Conservation (phyloP, 2,888 invertebrate species). For the Acanthacorydalis orientalis region DNA sequence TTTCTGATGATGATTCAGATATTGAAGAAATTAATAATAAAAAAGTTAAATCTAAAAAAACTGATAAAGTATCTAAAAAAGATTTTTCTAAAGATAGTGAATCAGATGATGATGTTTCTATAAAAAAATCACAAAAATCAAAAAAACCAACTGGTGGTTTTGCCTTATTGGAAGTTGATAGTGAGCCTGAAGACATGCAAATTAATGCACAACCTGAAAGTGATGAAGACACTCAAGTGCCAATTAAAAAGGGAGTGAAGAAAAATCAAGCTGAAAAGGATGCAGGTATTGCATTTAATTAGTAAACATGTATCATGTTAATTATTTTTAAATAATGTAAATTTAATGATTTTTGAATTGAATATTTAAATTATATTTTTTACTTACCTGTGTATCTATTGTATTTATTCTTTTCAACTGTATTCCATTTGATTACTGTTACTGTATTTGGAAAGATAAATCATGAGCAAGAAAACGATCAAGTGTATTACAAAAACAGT, state of each 20-base stretch:
- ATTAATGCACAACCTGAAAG: conserved; percentile 12
- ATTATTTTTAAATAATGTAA: conserved; percentile 24
- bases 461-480: too few relatives aligned
- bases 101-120: conserved; percentile 8
- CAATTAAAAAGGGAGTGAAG: conserved; percentile 1
- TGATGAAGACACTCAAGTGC: conserved; percentile 10
- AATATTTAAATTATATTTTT: too few relatives aligned
- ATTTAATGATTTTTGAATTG: too few relatives aligned
- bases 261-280: conserved; percentile 18
- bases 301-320: conserved; percentile 25
- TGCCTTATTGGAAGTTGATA: conserved; percentile 47
- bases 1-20: conserved; percentile 19
- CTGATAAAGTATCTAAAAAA: conserved; percentile 15
- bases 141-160: conserved; percentile 26
- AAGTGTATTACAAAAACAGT: too few relatives aligned
- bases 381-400: too few relatives aligned
- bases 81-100: conserved; percentile 19
- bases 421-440: too few relatives aligned
- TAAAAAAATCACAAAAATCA: conserved; percentile 15
- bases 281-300: conserved; percentile 22
- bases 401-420: too few relatives aligned
- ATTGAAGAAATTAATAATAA: conserved; percentile 29
- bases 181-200: conserved; percentile 25
- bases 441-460: too few relatives aligned
- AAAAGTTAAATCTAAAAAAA: conserved; percentile 17